Evolutionary conservation across 2,113 vertebrate species (phyloP).

Genomic region (Equus quagga): DNA sequence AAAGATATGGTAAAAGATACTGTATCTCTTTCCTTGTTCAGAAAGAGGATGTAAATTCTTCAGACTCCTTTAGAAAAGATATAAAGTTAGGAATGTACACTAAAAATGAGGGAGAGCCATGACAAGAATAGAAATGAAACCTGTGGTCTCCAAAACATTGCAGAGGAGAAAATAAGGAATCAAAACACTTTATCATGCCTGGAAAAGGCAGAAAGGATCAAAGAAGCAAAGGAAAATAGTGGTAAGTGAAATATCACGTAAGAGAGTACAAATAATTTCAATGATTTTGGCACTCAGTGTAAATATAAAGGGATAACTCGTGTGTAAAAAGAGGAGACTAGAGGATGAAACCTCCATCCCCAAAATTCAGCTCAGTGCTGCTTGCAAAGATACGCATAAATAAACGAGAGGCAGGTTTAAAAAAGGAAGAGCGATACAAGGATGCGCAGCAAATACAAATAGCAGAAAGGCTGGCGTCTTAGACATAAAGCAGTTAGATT

Average conservation of each 20-base stretch:
- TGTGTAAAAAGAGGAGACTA: accelerated
- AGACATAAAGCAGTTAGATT: no score
- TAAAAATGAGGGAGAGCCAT: not conserved
- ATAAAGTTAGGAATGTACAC: not conserved
- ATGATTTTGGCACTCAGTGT: accelerated
- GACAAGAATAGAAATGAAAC: accelerated
- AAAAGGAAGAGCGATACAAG: not conserved
- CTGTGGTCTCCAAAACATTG: accelerated
- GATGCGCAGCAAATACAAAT: not conserved
- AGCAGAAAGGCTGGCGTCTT: no score
- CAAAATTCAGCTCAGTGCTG: accelerated
- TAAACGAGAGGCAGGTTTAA: no score
- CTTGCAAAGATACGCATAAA: no score
- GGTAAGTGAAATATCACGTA: not conserved
- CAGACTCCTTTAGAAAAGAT: not conserved
- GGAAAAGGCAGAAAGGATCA: not conserved
- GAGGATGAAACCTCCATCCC: no score
- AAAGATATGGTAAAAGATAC: no score
- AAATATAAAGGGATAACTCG: not conserved
- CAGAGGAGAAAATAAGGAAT: not conserved
- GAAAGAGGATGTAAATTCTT: not conserved
- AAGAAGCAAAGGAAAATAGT: not conserved
- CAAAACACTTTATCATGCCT: not conserved
- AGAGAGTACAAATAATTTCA: not conserved
- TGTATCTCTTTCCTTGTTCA: not conserved